Evolutionary conservation across 2,113 vertebrate genomes (phyloP).

Genomic region (Stomatorhinus ivindoensis): DNA sequence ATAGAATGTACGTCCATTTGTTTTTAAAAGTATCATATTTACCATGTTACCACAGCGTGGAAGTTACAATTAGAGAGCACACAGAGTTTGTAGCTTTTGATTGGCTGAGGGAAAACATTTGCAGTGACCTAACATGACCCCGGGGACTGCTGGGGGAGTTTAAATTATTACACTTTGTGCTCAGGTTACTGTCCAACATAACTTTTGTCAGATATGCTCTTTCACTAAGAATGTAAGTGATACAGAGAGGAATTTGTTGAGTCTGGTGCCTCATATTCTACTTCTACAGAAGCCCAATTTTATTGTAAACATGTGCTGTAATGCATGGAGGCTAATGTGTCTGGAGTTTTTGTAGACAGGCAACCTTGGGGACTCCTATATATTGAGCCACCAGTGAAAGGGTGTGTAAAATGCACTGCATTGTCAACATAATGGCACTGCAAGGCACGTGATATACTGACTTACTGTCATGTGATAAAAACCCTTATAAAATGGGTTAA

Average conservation of each 20-base stretch:
- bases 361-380: background rate
- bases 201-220: conserved; percentile 19
- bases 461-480: background rate
- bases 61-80: conserved; percentile 22
- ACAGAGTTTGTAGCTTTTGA: conserved; percentile 38
- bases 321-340: background rate
- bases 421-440: background rate
- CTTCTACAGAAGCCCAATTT: background rate
- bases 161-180: conserved; percentile 35
- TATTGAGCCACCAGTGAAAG: background rate
- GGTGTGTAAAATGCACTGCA: background rate
- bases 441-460: background rate
- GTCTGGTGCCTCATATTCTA: background rate
- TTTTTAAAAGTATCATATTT: conserved; percentile 33
- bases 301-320: background rate
- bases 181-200: conserved; percentile 32
- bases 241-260: background rate
- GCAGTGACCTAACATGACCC: conserved; percentile 48
- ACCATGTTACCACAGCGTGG: conserved; percentile 19
- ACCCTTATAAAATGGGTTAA: background rate
- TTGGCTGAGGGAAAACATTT: conserved; percentile 41
- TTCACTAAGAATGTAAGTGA: background rate
- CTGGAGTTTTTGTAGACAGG: background rate
- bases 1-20: conserved; percentile 18
- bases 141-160: conserved; percentile 36